Percentiles rank a stretch among this genome's conserved stretches.
phyloP scores from a whole-genome alignment of 1,140 invertebrate species.

The Rhyzopertha dominica region DNA sequence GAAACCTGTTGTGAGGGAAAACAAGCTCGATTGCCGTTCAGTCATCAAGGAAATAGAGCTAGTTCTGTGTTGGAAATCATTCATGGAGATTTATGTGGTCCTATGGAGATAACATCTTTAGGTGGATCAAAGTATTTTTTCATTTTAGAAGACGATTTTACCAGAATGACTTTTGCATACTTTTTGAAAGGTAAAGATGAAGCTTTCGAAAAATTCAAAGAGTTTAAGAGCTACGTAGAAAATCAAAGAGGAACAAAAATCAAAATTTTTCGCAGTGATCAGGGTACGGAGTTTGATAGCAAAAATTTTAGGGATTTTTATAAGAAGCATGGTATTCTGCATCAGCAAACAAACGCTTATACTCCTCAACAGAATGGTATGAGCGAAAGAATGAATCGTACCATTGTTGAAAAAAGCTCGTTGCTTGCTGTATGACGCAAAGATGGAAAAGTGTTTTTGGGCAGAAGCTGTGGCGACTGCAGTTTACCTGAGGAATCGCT shows the following conservation, averaged over 20 bases:
- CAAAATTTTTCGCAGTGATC: conserved; percentile 33
- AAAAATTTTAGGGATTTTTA: conserved; percentile 29
- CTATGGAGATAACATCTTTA: conserved; percentile 31
- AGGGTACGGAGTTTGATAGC: conserved; percentile 32
- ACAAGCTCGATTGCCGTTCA: conserved; percentile 32
- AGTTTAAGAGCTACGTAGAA: conserved; percentile 35
- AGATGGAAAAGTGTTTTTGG: conserved; percentile 40
- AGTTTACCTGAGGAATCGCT: conserved; percentile 46
- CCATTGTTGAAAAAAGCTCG: conserved; percentile 39
- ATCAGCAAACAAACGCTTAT: conserved; percentile 33
- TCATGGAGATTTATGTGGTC: conserved; percentile 32
- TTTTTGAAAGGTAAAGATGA: conserved; percentile 39
- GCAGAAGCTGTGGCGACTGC: conserved; percentile 46
- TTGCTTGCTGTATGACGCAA: conserved; percentile 39
- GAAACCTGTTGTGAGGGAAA: conserved; percentile 37
- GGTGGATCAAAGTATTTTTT: conserved; percentile 35
- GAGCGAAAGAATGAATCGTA: conserved; percentile 44
- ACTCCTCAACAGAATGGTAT: conserved; percentile 46
- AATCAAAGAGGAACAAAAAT: conserved; percentile 30
- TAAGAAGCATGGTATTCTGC: conserved; percentile 27
- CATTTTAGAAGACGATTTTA: conserved; percentile 42
- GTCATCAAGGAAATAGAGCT: conserved; percentile 19
- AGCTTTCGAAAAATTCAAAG: conserved; percentile 25
- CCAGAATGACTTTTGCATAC: conserved; percentile 39
- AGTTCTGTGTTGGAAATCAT: conserved; percentile 25